Evolutionary conservation across 2,113 vertebrate species (phyloP).

Genomic region (Oryzias celebensis): DNA sequence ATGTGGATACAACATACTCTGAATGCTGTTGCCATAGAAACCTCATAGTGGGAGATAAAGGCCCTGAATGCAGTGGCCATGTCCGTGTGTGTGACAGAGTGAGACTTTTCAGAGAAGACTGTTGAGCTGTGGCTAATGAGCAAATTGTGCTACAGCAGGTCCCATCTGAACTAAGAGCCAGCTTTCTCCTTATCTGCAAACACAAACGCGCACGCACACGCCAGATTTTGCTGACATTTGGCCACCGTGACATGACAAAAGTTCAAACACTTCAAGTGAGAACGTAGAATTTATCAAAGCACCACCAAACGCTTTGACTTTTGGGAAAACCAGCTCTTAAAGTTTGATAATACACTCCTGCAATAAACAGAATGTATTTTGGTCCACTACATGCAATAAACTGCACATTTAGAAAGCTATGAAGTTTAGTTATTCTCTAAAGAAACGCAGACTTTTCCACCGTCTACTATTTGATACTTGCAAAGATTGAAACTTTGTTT

Average conservation of each 20-base stretch:
- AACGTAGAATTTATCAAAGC: background rate
- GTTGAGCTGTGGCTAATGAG: conserved; percentile 63
- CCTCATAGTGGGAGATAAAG: conserved; percentile 43
- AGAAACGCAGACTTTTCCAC: too few species aligned
- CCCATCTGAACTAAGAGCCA: conserved; percentile 23
- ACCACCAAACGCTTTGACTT: background rate
- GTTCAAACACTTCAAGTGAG: background rate
- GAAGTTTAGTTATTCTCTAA: too few species aligned
- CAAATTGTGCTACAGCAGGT: conserved; percentile 30
- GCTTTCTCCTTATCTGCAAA: background rate
- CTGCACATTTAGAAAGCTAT: too few species aligned
- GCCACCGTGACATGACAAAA: background rate
- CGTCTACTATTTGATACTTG: too few species aligned
- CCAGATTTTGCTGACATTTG: background rate
- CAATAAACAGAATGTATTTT: too few species aligned
- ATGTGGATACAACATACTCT: conserved; percentile 21
- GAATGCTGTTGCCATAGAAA: conserved; percentile 70
- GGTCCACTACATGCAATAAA: too few species aligned
- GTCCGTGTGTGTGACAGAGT: conserved; percentile 39
- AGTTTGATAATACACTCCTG: too few species aligned
- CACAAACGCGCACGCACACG: conserved; percentile 6
- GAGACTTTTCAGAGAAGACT: conserved; percentile 53
- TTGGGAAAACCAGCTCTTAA: background rate
- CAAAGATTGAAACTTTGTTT: too few species aligned
- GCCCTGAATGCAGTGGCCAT: conserved; percentile 10